Evolutionary conservation across 2,888 invertebrate genomes (phyloP).

Genomic region (Polyploca ridens): DNA sequence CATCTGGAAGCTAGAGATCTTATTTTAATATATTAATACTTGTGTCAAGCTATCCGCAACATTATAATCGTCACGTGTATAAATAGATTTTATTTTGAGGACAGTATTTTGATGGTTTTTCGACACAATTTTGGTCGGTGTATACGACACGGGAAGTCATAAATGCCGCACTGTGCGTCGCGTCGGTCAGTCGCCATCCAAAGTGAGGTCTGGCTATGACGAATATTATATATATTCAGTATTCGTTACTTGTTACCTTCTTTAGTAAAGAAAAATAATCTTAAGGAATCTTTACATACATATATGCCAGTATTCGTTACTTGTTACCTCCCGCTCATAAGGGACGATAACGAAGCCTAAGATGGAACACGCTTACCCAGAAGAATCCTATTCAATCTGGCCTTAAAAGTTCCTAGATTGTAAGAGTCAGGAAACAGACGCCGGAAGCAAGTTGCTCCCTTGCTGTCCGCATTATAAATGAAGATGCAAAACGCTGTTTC

Average conservation of each 20-base stretch:
- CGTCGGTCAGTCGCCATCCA: constrained; percentile 35
- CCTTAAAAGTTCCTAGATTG: too few species aligned
- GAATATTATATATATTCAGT: background rate
- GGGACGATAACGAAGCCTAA: too few species aligned
- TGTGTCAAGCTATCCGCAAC: constrained; percentile 28
- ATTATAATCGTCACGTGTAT: constrained; percentile 43
- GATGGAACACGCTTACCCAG: too few species aligned
- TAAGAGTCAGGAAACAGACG: too few species aligned
- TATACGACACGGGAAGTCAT: constrained; percentile 74
- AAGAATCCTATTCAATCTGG: too few species aligned
- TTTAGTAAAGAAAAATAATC: too few species aligned
- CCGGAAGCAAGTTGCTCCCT: too few species aligned
- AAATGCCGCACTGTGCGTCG: constrained; percentile 52
- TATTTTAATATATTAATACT: constrained; percentile 24
- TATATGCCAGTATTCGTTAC: too few species aligned
- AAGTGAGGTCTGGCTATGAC: constrained; percentile 36
- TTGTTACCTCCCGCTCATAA: too few species aligned
- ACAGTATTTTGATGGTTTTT: constrained; percentile 69
- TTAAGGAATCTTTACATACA: too few species aligned
- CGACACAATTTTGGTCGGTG: constrained; percentile 57
- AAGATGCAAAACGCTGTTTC: too few species aligned
- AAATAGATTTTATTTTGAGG: constrained; percentile 61
- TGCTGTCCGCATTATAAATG: too few species aligned
- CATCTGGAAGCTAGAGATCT: constrained; percentile 3
- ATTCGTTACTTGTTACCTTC: background rate